Evolutionary conservation across 2,113 vertebrate species (phyloP).

Genomic region (Asarcornis scutulata): DNA sequence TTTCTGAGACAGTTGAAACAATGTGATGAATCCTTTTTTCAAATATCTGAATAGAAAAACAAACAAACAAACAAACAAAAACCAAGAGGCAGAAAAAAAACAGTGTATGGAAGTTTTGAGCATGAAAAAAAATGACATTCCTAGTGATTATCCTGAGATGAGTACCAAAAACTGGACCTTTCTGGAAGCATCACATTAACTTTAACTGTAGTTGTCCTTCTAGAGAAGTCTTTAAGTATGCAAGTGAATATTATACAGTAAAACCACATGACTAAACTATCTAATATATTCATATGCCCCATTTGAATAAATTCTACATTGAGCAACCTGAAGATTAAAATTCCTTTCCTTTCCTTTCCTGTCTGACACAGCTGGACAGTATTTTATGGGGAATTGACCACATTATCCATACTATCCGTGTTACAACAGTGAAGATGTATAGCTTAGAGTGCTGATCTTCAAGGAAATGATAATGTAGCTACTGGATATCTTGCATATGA

Average conservation of each 20-base stretch:
- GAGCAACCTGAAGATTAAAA: not conserved
- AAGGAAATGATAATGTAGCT: not conserved
- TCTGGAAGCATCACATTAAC: not conserved
- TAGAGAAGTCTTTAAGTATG: not conserved
- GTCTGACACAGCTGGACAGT: not conserved
- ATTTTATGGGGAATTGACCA: not conserved
- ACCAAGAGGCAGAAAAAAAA: not conserved
- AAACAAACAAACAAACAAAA: not conserved
- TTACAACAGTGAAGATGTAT: not conserved
- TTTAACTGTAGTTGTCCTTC: not conserved
- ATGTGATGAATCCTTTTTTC: not conserved
- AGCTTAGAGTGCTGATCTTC: not conserved
- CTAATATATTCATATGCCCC: not conserved
- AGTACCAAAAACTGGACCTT: not conserved
- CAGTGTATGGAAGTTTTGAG: not conserved
- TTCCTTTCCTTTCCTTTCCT: not conserved
- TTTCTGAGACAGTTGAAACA: not conserved
- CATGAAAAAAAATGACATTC: not conserved
- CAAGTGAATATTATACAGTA: not conserved
- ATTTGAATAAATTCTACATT: not conserved
- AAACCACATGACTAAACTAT: not conserved
- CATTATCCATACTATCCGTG: not conserved
- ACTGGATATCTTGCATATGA: not conserved
- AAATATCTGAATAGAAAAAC: not conserved
- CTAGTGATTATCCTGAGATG: not conserved